These are phyloP conservation scores for Bombus terrestris DNA, from an alignment of 1,140 invertebrate species.

Conservation along the genomic window DNA sequence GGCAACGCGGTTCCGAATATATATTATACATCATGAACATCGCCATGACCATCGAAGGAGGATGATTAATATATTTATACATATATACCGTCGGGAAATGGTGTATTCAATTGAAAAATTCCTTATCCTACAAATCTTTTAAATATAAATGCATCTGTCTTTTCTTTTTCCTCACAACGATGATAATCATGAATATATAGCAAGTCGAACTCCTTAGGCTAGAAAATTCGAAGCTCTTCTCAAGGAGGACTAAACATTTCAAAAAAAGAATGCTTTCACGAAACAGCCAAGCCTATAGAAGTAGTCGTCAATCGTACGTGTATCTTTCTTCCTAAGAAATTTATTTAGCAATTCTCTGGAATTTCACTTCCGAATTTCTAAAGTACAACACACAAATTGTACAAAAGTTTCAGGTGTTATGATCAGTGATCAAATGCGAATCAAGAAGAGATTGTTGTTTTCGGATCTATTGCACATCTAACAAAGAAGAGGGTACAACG, in stretches of 20 bases:
- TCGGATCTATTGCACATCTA: no score
- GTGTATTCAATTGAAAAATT: constrained; percentile 25
- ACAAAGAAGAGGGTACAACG: background rate
- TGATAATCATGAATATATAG: constrained; percentile 58
- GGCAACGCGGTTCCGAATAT: background rate
- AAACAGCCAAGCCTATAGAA: background rate
- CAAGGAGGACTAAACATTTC: background rate
- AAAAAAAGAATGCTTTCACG: background rate
- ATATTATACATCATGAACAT: background rate
- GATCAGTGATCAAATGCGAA: background rate
- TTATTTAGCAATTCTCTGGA: background rate
- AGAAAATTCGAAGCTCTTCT: constrained; percentile 15
- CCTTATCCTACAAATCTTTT: constrained; percentile 43
- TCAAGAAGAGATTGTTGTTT: background rate
- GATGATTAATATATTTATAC: background rate
- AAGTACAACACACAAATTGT: background rate
- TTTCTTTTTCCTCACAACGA: constrained; percentile 34
- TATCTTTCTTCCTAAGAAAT: background rate
- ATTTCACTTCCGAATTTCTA: constrained; percentile 6
- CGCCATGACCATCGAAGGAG: background rate
- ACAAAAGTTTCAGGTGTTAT: no score
- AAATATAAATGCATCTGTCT: constrained; percentile 56
- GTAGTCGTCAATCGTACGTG: no score
- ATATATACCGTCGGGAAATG: background rate
- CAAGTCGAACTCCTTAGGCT: constrained; percentile 3